Percentiles rank a stretch among this genome's conserved stretches.
Evolutionary conservation across 2,113 vertebrate species (phyloP).

Genomic region (Echinops telfairi): DNA sequence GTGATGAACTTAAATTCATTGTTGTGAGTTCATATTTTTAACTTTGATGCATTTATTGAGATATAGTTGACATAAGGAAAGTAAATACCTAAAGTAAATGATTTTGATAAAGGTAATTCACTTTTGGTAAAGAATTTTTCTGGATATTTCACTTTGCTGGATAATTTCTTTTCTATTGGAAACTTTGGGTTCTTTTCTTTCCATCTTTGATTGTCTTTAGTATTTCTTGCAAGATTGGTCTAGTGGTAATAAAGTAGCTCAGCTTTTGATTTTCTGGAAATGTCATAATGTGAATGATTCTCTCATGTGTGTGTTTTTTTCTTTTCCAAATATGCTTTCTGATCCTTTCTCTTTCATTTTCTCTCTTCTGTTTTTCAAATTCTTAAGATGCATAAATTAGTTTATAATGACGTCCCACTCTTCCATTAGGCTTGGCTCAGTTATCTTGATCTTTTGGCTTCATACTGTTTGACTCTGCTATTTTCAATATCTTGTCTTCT

Average conservation of each 20-base stretch:
- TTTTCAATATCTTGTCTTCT: not conserved
- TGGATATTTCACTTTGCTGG: not conserved
- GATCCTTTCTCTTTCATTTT: not conserved
- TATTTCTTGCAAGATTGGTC: not conserved
- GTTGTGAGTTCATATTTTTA: not conserved
- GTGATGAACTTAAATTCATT: not conserved
- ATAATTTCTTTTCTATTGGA: not conserved
- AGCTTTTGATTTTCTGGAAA: too few species aligned
- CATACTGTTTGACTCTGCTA: not conserved
- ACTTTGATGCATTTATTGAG: not conserved
- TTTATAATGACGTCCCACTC: not conserved
- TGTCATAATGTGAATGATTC: too few species aligned
- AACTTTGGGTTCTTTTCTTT: not conserved
- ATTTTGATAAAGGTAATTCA: not conserved
- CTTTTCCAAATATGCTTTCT: not conserved
- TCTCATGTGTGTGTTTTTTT: not conserved
- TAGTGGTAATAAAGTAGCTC: not conserved
- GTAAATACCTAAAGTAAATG: not conserved
- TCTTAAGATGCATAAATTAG: not conserved
- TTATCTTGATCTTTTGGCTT: not conserved
- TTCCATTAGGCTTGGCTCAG: not conserved
- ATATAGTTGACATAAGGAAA: not conserved
- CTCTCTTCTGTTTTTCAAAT: not conserved
- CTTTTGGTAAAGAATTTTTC: not conserved
- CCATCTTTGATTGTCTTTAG: not conserved